Evolutionary conservation across 1,140 invertebrate species (phyloP), one percentile per base, ranked within the genome.

Genomic region (Drosophila kikkawai): DNA sequence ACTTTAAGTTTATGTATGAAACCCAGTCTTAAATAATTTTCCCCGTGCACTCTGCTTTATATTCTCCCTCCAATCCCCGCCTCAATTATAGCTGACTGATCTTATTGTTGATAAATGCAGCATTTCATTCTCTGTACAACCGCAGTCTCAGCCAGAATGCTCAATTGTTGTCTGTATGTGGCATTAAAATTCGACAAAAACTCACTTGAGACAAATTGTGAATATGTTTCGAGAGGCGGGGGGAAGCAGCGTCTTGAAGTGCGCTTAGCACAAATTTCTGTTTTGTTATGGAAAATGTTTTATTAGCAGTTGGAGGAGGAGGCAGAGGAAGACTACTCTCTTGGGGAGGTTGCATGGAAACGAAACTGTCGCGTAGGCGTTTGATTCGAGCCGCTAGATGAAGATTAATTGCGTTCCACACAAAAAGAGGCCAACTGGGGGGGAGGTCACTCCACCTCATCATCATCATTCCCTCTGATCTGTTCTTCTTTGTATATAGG

Each of bases 121-220:
- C 84, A 80, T 82, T 83, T 78, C 76, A 74, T 82, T 74, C 42
- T 61, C 69, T 67, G 82, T 50, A 57, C 56, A 60, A 68, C 71
- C 47, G 39, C 45, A 58, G 66, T 55, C 61, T 57, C 45, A 56
- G 53, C 11, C 36, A 56, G 53, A 56, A 39, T 67, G 51, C 63
- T 76, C 79, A 75, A 80, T 70, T 80, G 77, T 45, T 59, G 61
- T 47, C 69, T 56, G 70, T 61, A 47, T 65, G 34, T 84, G 82
- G 82, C 82, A 85, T 85, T 68, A 75, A 85, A 85, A 81, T 80
- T 64, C 68, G 48, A 75, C 70, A 75, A 75, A 61, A 75, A 75
- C 80, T 69, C 86, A 88, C 85, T 88, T 90, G 81, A 88, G 85
- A 88, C 85, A 88, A 88, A 88, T 88, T 88, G 85, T 88, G 85